Conservation (phyloP, 2,888 invertebrate genomes). For the Dioctria rufipes region DNA sequence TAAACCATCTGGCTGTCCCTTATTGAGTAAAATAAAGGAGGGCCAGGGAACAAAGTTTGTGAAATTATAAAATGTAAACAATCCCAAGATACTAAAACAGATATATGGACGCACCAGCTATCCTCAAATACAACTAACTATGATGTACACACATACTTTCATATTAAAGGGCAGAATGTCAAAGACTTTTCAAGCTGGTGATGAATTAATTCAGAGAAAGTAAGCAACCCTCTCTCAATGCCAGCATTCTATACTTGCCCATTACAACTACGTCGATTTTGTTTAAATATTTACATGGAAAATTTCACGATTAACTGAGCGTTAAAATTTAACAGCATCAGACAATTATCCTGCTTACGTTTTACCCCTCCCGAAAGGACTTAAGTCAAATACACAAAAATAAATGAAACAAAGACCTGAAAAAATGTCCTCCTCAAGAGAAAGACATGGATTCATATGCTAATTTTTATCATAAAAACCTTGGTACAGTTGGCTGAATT, state of each 20-base stretch:
- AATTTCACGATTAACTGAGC: conserved; percentile 55
- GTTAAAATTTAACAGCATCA: conserved; percentile 52
- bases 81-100: conserved; percentile 5
- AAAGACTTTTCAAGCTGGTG: conserved; percentile 43
- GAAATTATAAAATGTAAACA: conserved; percentile 49
- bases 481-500: background rate
- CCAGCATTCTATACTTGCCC: conserved; percentile 6
- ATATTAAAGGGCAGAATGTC: conserved; percentile 8
- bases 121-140: background rate
- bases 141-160: background rate
- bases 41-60: background rate
- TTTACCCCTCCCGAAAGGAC: background rate
- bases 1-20: conserved; percentile 43
- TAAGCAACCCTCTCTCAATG: conserved; percentile 12
- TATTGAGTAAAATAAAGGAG: background rate
- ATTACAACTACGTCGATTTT: conserved; percentile 14
- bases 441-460: conserved; percentile 49
- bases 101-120: background rate
- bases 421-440: conserved; percentile 25
- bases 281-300: conserved; percentile 53
- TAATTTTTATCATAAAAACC: background rate
- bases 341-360: conserved; percentile 42
- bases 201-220: conserved; percentile 43
- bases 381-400: conserved; percentile 25
- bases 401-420: conserved; percentile 31